A percentile compares a stretch with the other conserved stretches of the same genome.
Evolutionary conservation across 2,888 invertebrate species (phyloP).

Genomic region (Liposcelis brunnea): DNA sequence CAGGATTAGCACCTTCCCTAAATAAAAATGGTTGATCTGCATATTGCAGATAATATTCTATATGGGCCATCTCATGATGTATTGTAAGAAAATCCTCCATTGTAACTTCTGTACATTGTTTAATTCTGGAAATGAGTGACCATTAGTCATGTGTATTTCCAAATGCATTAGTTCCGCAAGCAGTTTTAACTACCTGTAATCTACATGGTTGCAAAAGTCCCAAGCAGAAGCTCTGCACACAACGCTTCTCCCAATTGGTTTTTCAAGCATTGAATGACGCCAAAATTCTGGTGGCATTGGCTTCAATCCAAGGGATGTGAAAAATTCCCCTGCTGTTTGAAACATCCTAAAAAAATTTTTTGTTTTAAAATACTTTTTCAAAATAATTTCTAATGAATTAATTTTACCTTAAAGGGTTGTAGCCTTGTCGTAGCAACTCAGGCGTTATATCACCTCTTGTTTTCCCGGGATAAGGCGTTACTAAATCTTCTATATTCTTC

Average conservation of each 20-base stretch:
- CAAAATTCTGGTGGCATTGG: conserved; percentile 72
- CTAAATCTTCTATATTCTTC: conserved; percentile 54
- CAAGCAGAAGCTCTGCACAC: conserved; percentile 65
- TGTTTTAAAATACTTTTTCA: conserved; percentile 13
- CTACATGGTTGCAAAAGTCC: conserved; percentile 71
- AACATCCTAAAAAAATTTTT: conserved; percentile 41
- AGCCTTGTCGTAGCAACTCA: conserved; percentile 57
- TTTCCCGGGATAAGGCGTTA: conserved; percentile 56
- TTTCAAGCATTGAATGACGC: conserved; percentile 60
- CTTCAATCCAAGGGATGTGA: conserved; percentile 59
- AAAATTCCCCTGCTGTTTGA: conserved; percentile 69
- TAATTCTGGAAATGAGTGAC: conserved; percentile 49
- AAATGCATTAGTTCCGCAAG: too few species aligned
- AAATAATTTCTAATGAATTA: too few species aligned
- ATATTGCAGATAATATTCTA: conserved; percentile 67
- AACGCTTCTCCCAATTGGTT: conserved; percentile 50
- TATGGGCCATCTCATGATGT: conserved; percentile 70
- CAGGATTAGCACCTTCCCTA: conserved; percentile 67
- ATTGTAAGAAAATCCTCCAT: conserved; percentile 59
- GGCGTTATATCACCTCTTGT: conserved; percentile 55
- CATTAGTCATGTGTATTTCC: too few species aligned
- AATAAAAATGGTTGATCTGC: conserved; percentile 56
- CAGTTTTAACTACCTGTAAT: conserved; percentile 70
- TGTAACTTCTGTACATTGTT: conserved; percentile 63
- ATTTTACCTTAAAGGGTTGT: conserved; percentile 52